Evolutionary conservation across 2,113 vertebrate genomes (phyloP), one percentile per base, ranked within the genome.

Genomic region (Semicossyphus pulcher): DNA sequence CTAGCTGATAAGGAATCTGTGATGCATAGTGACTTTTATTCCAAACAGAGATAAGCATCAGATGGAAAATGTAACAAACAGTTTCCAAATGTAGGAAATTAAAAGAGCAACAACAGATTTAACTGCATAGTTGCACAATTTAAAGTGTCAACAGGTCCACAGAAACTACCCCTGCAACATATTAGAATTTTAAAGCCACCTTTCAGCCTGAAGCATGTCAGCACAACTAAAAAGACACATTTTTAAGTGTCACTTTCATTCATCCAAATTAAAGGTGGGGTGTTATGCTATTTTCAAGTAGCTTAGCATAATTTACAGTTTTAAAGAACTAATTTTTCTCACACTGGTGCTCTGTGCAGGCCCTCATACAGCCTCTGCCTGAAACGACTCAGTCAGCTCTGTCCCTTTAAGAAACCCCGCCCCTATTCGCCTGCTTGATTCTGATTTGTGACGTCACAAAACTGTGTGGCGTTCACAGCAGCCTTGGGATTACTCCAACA

Each of bases 41-140:
- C 48, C 42, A 70, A 58, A 68, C 34, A 58, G 39, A 15, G 15
- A 31, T 14, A 41, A 29, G n/a, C 41, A 14, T 42, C 45, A 41
- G 34, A 53, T 54, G 29, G 26, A 25, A 53, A 54, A 28, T 58
- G 66, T 16, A 11, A 34, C 41, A 57, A 10, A 39, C 16, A 29
- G 25, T 26, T 49, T 62, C 5, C 57, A 45, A 60, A 63, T 70
- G 16, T 45, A 10, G 26, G 7, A 72, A 72, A 71, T 39, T 44
- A 9, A 9, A 15, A 44, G 16, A 51, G 42, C 11, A 3, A 10
- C 42, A 21, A 28, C 23, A 26, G 25, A 51, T 28, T 42, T 10
- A 4, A 1, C 25, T 20, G 32, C 11, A 51, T 11, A 15, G 26
- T 4, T 28, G 68, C 31, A 49, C 21, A 10, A 10, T 53, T 62